Evolutionary conservation across 2,888 invertebrate species (phyloP), one percentile per base, ranked within the genome.

Genomic region (Congeria kusceri): DNA sequence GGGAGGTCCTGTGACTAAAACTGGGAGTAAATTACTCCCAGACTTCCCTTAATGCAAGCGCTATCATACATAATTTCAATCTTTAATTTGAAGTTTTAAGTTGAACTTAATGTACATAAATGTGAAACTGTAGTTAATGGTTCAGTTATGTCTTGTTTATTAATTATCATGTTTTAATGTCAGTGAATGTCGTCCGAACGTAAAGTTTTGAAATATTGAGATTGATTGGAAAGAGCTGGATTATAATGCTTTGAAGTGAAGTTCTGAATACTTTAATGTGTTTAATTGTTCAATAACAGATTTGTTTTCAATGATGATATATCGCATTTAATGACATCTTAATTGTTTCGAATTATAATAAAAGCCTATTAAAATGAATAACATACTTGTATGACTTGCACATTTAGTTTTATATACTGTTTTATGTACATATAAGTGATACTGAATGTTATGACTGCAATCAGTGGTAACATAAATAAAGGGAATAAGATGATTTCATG

Each of bases 311-410:
- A 2, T 59, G n/a, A 62, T 67, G 67, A 74, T 67, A 49, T 29
- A 65, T 74, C 63, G 39, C 57, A 25, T 11, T 15, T 68, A 75
- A 63, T 68, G 75, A 64, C 75, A 68, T 46, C 57, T 75, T 68
- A 62, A 75, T 75, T 75, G 75, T 75, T 68, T 75, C 57, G 68
- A 75, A 68, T 75, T 57, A 75, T 68, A 75, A 75, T 75, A 57
- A 49, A 46, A 53, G 49, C 44, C 58, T 64, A 44, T 58, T 25
- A 58, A 72, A 32, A 57, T 58, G 28, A 64, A 58, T 57, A 29
- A 47, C 56, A 65, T 72, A 46, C 46, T 23, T 63, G 46, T 44
- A 44, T 70, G 53, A 62, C 56, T 62, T 53, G 53, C 53, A 53
- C 53, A 53, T 39, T 39, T 39, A 39, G 39, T 13, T 9, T 39